These are phyloP conservation scores for Megalops atlanticus DNA, from an alignment of 2,113 vertebrate species.

Conservation along the genomic window DNA sequence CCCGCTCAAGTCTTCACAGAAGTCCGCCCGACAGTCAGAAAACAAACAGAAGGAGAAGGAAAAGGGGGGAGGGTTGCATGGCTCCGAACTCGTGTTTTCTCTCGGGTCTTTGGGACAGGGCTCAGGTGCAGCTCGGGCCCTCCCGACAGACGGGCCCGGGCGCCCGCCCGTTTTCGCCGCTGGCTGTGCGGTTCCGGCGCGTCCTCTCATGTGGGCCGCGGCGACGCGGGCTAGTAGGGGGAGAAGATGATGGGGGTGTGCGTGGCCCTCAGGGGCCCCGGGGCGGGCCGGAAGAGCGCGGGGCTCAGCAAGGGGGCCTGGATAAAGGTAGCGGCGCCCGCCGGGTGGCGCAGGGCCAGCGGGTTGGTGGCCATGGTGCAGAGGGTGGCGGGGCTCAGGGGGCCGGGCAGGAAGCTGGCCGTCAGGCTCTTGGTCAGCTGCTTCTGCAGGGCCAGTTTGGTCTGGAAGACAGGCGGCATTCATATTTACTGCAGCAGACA, in stretches of 20 bases:
- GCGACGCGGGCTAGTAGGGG: slow-evolving; percentile 77
- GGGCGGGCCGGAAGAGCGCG: slow-evolving; percentile 88
- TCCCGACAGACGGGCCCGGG: background rate
- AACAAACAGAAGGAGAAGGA: background rate
- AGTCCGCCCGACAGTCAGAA: slow-evolving; percentile 35
- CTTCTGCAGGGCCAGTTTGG: slow-evolving; percentile 94
- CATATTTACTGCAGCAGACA: background rate
- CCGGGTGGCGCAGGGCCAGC: slow-evolving; percentile 75
- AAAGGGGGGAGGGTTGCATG: background rate
- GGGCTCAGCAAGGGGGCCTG: slow-evolving; percentile 88
- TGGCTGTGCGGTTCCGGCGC: slow-evolving; percentile 39
- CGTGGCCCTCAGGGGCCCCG: slow-evolving; percentile 81
- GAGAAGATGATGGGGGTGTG: slow-evolving; percentile 88
- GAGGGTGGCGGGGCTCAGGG: slow-evolving; percentile 78
- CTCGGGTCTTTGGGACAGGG: too few relatives aligned
- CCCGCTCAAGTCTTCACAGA: too few relatives aligned
- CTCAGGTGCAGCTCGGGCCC: background rate
- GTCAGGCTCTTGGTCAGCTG: slow-evolving; percentile 94
- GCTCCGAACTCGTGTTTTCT: too few relatives aligned
- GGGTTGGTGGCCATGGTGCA: slow-evolving; percentile 82
- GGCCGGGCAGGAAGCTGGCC: slow-evolving; percentile 85
- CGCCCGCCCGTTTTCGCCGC: background rate
- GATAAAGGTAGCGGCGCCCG: slow-evolving; percentile 83
- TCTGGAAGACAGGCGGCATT: slow-evolving; percentile 66
- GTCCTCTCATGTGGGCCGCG: slow-evolving; percentile 66